Evolutionary conservation across 2,797 vertebrate species (phyloP), one percentile per base, ranked within the genome.

Genomic region (Hoplostethus mediterraneus): DNA sequence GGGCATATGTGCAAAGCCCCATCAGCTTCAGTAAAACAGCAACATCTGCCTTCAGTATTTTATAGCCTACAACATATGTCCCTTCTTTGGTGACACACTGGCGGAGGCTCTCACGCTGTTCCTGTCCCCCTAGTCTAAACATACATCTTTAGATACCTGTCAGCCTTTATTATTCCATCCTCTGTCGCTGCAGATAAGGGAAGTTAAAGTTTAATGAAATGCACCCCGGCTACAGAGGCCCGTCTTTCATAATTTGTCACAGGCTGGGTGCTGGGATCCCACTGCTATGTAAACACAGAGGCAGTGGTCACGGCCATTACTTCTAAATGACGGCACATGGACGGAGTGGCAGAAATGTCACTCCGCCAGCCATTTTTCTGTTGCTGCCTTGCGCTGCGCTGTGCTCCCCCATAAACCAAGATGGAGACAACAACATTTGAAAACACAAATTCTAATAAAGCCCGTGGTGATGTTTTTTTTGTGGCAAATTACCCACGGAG

Each of bases 141-240:
- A 92, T 92, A 90, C 93, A 93, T 92, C 91, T 95, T 95, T 84
- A 86, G 73, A 89, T 87, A 92, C 92, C 89, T 95, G 92, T 93
- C 59, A 66, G 89, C 89, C 84, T 96, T 95, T 95, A 95, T 91
- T 91, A 92, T 92, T 91, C 91, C 75, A 68, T 92, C 87, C 88
- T 94, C 93, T 93, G 84, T 90, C 56, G 53, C 86, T 71, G 73
- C 89, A 90, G 92, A 95, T 91, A 93, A 94, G 91, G 85, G 79
- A 91, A 95, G 93, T 93, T 92, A 94, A 95, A 95, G 94, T 96
- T 95, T 95, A 95, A 95, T 95, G 94, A 95, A 95, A 95, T 94
- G 94, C 94, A 94, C 92, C 90, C 87, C 64, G 81, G 93, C 89
- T 92, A 89, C 87, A 84, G 86, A 92, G 93, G 92, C 90, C 93